These are phyloP conservation scores for Circaetus cinerascens DNA, from an alignment of 2,113 vertebrate species.

Conservation along the genomic window DNA sequence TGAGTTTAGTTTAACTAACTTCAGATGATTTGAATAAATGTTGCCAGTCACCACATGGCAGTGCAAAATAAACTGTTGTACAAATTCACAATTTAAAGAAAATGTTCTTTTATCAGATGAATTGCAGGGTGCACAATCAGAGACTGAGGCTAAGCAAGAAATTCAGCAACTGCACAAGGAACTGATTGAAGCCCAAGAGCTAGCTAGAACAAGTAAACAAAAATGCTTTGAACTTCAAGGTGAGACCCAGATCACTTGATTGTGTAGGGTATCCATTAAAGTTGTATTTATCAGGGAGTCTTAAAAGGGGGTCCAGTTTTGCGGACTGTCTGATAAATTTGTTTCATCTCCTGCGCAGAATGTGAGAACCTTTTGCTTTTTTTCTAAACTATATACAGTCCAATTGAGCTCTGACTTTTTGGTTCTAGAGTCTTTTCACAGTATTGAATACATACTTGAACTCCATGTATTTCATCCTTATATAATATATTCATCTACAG, in stretches of 20 bases:
- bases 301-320: neutral
- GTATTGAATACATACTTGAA: neutral
- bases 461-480: neutral
- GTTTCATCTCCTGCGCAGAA: neutral
- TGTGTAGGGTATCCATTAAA: neutral
- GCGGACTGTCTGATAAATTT: neutral
- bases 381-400: neutral
- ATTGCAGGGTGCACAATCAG: slow-evolving; percentile 85
- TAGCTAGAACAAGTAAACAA: slow-evolving; percentile 94
- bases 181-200: slow-evolving; percentile 92
- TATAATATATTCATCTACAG: neutral
- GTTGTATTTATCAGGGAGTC: neutral
- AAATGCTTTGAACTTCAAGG: slow-evolving; percentile 97
- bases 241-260: slow-evolving; percentile 70
- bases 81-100: slow-evolving; percentile 67
- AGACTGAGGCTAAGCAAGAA: slow-evolving; percentile 90
- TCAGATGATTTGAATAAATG: slow-evolving; percentile 10
- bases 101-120: slow-evolving; percentile 85
- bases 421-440: neutral
- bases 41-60: neutral
- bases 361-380: neutral
- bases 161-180: slow-evolving; percentile 92
- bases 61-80: slow-evolving; percentile 39
- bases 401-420: neutral
- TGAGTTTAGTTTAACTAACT: slow-evolving; percentile 39